phyloP scores from a whole-genome alignment of 2,888 invertebrate species.

The Linnaemya tessellans region DNA sequence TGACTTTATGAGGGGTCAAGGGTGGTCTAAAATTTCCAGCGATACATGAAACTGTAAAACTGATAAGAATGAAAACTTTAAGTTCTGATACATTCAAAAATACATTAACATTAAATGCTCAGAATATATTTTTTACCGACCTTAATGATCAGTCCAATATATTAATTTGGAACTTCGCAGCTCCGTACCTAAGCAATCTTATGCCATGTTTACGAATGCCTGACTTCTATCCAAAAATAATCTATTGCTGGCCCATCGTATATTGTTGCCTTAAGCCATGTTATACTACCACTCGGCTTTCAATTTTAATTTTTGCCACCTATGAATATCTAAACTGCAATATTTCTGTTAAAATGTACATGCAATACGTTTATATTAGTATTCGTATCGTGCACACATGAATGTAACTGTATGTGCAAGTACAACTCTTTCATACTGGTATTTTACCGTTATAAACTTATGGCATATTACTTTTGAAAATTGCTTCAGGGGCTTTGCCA shows the following conservation, averaged over 20 bases:
- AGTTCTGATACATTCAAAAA: too few relatives aligned
- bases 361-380: background rate
- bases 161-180: too few relatives aligned
- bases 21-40: too few relatives aligned
- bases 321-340: slow-evolving; percentile 28
- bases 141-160: too few relatives aligned
- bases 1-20: too few relatives aligned
- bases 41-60: too few relatives aligned
- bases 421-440: slow-evolving; percentile 10
- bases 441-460: slow-evolving; percentile 27
- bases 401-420: slow-evolving; percentile 27
- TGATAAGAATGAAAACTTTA: too few relatives aligned
- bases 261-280: slow-evolving; percentile 19
- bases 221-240: too few relatives aligned
- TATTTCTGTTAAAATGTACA: slow-evolving; percentile 8
- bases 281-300: slow-evolving; percentile 21
- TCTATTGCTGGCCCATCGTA: background rate
- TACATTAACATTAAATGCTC: too few relatives aligned
- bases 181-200: too few relatives aligned
- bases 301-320: slow-evolving; percentile 43
- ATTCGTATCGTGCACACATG: background rate
- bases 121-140: too few relatives aligned
- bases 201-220: too few relatives aligned
- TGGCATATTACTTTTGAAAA: slow-evolving; percentile 29
- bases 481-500: slow-evolving; percentile 37